Base-by-base conservation (phyloP, 2,888 invertebrate genomes). In the Lasioglossum figueresi region DNA sequence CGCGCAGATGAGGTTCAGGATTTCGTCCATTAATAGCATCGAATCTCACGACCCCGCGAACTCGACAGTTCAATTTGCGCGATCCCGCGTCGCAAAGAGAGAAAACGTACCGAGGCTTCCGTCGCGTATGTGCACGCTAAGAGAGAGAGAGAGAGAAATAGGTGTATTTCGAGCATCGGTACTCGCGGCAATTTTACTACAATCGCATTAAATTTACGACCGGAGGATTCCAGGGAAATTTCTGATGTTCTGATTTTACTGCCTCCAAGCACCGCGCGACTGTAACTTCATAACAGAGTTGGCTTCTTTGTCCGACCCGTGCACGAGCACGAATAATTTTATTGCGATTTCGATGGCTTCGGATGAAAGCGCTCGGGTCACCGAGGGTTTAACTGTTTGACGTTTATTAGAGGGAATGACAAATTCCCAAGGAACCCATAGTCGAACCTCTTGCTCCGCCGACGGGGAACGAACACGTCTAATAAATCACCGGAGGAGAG, bases 211-310 rank as follows among this genome's bases (percentile, higher is more conserved):
- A 88, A 82, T 85, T 80, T 76, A 76, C 37, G 63, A 27, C 23
- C 4, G 45, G 52, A 23, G 8, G 63, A 59, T 59, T 40, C 40
- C n/a, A 12, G 19, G 37, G 27, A 27, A 56, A 71, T 66, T 83
- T 56, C 56, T 43, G 34, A 79, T 70, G 72, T 76, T 45, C 23
- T 23, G 81, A 85, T 85, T 89, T 88, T 82, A 85, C 82, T 31
- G 82, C 80, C 80, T 82, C 79, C 27, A n/a, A 52, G 52, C 52
- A 52, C 23, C 52, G n/a, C 52, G 10, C 27, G 43, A 27, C 59
- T 56, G 52, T 71, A 56, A 87, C 72, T 88, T 84, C 71, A 80
- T 75, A 76, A 86, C 74, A 16, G 31, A 19, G 34, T 27, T 48
- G 75, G 71, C 76, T 77, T 77, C 85, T 27, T 81, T 37, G 72